phyloP scores from a whole-genome alignment of 2,888 invertebrate genomes.

The Romanomermis culicivorax region DNA sequence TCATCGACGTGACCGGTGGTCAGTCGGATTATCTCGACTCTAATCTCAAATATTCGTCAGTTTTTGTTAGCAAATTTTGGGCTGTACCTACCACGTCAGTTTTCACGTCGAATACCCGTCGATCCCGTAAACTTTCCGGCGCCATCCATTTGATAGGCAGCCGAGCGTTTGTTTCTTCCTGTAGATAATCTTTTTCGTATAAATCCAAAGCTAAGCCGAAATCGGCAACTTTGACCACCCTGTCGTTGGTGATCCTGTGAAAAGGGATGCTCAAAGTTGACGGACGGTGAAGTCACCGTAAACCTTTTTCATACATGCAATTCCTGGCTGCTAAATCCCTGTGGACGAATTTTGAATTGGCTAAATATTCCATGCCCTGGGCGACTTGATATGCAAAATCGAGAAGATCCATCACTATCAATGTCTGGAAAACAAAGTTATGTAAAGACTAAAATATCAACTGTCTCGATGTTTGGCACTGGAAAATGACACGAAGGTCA shows the following conservation, averaged over 20 bases:
- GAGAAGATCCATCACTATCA: conserved; percentile 35
- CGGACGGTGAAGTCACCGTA: neutral
- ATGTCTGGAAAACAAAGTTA: conserved; percentile 25
- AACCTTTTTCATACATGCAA: conserved; percentile 33
- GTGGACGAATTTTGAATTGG: conserved; percentile 36
- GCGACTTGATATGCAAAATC: conserved; percentile 35
- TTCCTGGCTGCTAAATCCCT: conserved; percentile 37
- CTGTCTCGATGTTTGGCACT: too few relatives aligned
- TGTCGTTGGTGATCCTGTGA: conserved; percentile 33
- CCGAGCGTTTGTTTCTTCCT: conserved; percentile 27
- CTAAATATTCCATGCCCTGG: conserved; percentile 36
- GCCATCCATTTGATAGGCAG: conserved; percentile 37
- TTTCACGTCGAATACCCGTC: conserved; percentile 30
- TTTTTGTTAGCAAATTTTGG: too few relatives aligned
- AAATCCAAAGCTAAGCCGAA: conserved; percentile 40
- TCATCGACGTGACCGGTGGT: too few relatives aligned
- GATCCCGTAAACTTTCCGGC: conserved; percentile 32
- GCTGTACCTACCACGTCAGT: conserved; percentile 34
- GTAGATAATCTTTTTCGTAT: conserved; percentile 36
- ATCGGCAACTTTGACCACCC: conserved; percentile 37
- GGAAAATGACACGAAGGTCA: too few relatives aligned
- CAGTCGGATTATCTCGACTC: too few relatives aligned
- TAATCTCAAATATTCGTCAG: too few relatives aligned
- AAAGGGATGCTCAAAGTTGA: too few relatives aligned
- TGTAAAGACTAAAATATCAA: too few relatives aligned